Percentiles rank a stretch among this genome's conserved stretches.
These are phyloP conservation scores for Mystacornis crossleyi DNA, from an alignment of 2,113 vertebrate species.

Conservation along the genomic window DNA sequence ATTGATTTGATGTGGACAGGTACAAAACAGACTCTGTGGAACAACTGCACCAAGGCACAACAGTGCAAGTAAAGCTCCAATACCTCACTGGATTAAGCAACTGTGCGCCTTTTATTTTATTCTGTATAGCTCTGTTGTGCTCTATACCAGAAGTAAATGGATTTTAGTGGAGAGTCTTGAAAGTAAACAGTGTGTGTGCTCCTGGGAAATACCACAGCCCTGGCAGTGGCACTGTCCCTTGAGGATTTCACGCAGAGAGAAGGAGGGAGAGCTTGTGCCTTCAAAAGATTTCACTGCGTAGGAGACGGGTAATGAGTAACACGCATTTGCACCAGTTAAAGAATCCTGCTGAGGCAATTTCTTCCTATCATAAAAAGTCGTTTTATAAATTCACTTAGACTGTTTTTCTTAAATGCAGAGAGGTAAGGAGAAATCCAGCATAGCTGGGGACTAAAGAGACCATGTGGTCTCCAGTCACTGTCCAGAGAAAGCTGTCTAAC, in stretches of 20 bases:
- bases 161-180: not conserved
- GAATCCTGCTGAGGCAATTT: not conserved
- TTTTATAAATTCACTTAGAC: not conserved
- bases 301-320: not conserved
- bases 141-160: not conserved
- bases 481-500: not conserved
- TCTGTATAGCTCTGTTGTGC: not conserved
- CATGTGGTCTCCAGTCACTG: not conserved
- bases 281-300: not conserved
- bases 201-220: not conserved
- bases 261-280: not conserved
- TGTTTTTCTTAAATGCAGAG: not conserved
- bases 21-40: not conserved
- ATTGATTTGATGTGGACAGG: not conserved
- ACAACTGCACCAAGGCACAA: not conserved
- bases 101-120: not conserved
- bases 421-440: not conserved
- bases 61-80: not conserved
- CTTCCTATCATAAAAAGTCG: not conserved
- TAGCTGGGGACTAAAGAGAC: not conserved
- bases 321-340: not conserved
- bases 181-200: not conserved
- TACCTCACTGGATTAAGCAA: not conserved
- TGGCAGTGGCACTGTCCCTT: not conserved
- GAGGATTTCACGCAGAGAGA: not conserved